Evolutionary conservation across 2,888 invertebrate genomes (phyloP).

Genomic region (Salpingus planirostris): DNA sequence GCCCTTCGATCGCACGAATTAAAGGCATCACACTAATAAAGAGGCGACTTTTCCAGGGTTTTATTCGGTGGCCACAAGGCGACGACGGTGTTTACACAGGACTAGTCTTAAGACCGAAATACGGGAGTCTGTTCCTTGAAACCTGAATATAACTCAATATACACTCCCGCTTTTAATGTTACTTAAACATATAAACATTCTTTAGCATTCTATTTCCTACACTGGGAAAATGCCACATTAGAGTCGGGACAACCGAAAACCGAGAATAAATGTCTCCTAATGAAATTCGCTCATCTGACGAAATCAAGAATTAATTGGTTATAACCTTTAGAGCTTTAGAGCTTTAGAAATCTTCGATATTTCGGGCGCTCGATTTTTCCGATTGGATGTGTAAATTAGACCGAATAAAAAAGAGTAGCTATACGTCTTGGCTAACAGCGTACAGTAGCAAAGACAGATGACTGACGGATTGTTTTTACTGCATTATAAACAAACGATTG

Average conservation of each 20-base stretch:
- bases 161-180: constrained; percentile 30
- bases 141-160: constrained; percentile 33
- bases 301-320: too few species aligned
- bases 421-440: constrained; percentile 25
- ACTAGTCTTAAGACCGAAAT: constrained; percentile 14
- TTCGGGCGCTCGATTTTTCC: too few species aligned
- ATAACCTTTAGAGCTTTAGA: too few species aligned
- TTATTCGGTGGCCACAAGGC: constrained; percentile 11
- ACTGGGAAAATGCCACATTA: constrained; percentile 26
- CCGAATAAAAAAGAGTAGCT: constrained; percentile 3
- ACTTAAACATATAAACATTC: constrained; percentile 31
- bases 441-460: constrained; percentile 41
- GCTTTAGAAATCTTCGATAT: too few species aligned
- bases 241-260: too few species aligned
- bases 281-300: too few species aligned
- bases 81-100: constrained; percentile 13
- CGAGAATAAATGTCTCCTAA: too few species aligned
- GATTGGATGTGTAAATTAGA: not conserved
- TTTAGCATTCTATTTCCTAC: constrained; percentile 21
- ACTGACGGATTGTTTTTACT: constrained; percentile 43
- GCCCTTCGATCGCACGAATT: too few species aligned
- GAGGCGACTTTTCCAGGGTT: constrained; percentile 1
- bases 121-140: constrained; percentile 30
- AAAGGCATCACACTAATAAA: too few species aligned
- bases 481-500: constrained; percentile 40